A percentile compares a stretch with the other conserved stretches of the same genome.
Conservation (phyloP, 2,113 vertebrate genomes). For the Ammodytes dubius region DNA sequence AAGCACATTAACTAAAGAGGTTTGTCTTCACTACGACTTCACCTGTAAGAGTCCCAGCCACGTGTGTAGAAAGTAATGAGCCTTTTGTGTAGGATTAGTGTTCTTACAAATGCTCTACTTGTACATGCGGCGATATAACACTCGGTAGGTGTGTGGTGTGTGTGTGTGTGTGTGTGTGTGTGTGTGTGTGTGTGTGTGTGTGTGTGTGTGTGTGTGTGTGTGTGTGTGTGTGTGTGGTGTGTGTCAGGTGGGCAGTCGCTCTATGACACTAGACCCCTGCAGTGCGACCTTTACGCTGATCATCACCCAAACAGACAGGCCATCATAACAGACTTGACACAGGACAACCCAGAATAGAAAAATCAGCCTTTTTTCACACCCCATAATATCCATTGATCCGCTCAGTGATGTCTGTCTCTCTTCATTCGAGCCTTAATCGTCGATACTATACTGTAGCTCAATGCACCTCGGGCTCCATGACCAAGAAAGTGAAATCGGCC, state of each 20-base stretch:
- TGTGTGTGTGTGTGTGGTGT: conserved; percentile 36
- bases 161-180: conserved; percentile 36
- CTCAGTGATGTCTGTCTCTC: conserved; percentile 56
- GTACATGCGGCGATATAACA: conserved; percentile 42
- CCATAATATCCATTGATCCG: conserved; percentile 62
- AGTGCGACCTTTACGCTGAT: conserved; percentile 57
- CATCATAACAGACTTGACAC: conserved; percentile 50
- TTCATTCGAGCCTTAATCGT: conserved; percentile 58
- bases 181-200: conserved; percentile 31
- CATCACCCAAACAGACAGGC: conserved; percentile 43
- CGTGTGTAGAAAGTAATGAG: conserved; percentile 50
- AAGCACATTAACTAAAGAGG: conserved; percentile 27
- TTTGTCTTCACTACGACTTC: conserved; percentile 27
- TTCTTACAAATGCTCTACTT: conserved; percentile 33
- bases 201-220: conserved; percentile 37
- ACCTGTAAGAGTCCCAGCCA: conserved; percentile 33
- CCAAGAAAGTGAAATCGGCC: conserved; percentile 20
- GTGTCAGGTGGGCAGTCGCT: conserved; percentile 34
- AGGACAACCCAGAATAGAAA: conserved; percentile 20
- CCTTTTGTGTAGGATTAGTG: conserved; percentile 55
- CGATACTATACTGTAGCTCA: background rate
- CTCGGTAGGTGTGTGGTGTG: conserved; percentile 31
- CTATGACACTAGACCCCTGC: conserved; percentile 43
- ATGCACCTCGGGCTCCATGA: conserved; percentile 26
- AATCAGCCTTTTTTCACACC: conserved; percentile 76